Percentiles rank a stretch among this genome's conserved stretches.
These are phyloP conservation scores for Pyralis farinalis DNA, from an alignment of 2,888 invertebrate genomes.

Conservation along the genomic window DNA sequence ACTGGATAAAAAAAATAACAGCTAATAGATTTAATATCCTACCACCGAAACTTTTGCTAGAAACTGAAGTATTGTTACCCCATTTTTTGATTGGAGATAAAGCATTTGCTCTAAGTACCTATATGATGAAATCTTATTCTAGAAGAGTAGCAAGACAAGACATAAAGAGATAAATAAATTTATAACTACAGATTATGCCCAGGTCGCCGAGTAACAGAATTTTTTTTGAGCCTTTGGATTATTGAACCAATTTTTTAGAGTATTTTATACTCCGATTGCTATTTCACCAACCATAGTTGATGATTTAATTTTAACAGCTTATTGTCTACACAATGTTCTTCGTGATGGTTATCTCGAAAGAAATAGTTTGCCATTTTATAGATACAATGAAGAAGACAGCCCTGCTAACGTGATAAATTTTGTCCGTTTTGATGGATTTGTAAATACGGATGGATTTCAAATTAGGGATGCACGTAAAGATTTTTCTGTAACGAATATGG, in stretches of 20 bases:
- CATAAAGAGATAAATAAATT: slow-evolving; percentile 13
- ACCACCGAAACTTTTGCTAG: slow-evolving; percentile 16
- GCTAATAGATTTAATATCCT: slow-evolving; percentile 17
- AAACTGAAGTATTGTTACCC: slow-evolving; percentile 16
- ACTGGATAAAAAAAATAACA: slow-evolving; percentile 13
- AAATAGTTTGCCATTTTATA: no score
- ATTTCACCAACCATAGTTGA: no score
- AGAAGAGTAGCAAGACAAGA: slow-evolving; percentile 15
- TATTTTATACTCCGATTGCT: slow-evolving; percentile 14
- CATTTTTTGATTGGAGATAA: slow-evolving; percentile 18
- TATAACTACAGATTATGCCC: slow-evolving; percentile 18
- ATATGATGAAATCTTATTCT: slow-evolving; percentile 19
- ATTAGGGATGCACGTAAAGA: no score
- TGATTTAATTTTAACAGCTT: no score
- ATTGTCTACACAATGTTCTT: no score
- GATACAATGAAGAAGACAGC: no score
- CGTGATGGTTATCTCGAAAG: no score
- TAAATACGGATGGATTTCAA: no score
- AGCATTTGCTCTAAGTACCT: slow-evolving; percentile 18
- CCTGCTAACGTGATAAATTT: no score
- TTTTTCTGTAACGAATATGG: no score
- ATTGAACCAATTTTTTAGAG: slow-evolving; percentile 21
- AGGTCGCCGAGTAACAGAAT: slow-evolving; percentile 18
- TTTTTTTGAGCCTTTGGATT: slow-evolving; percentile 21
- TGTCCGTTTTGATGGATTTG: no score